Evolutionary conservation across 2,797 vertebrate genomes (phyloP).

Genomic region (Sebastiscus albofasciatus): DNA sequence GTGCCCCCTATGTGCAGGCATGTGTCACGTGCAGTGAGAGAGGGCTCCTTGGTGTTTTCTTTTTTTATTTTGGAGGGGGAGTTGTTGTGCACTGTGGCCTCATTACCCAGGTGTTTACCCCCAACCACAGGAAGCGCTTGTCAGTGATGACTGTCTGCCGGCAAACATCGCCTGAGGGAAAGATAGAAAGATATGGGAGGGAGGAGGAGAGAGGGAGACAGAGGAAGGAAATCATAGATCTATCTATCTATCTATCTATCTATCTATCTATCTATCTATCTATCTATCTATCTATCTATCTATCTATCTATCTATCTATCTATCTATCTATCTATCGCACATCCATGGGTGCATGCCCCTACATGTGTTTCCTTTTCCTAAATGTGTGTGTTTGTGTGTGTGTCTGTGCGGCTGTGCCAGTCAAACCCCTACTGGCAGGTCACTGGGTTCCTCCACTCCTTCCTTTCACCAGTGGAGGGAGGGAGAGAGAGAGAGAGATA

Average conservation of each 20-base stretch:
- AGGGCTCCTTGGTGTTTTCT: constrained; percentile 59
- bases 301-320: neutral
- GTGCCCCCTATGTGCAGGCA: constrained; percentile 19
- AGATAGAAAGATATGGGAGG: constrained; percentile 43
- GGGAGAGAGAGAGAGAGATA: constrained; percentile 49
- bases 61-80: constrained; percentile 13
- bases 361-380: neutral
- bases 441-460: constrained; percentile 74
- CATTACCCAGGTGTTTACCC: constrained; percentile 87
- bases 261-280: neutral
- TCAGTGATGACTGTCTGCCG: constrained; percentile 81
- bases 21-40: neutral
- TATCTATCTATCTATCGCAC: constrained; percentile 3
- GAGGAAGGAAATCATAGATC: constrained; percentile 1
- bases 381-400: constrained; percentile 29
- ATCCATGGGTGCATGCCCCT: neutral
- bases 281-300: too few relatives aligned
- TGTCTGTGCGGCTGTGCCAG: constrained; percentile 50
- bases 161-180: constrained; percentile 76
- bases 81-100: constrained; percentile 78
- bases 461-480: constrained; percentile 47
- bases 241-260: constrained; percentile 1
- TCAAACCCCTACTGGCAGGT: constrained; percentile 64
- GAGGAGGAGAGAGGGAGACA: constrained; percentile 7
- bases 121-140: constrained; percentile 86